phyloP scores from a whole-genome alignment of 2,797 vertebrate genomes.

The Zalophus californianus region DNA sequence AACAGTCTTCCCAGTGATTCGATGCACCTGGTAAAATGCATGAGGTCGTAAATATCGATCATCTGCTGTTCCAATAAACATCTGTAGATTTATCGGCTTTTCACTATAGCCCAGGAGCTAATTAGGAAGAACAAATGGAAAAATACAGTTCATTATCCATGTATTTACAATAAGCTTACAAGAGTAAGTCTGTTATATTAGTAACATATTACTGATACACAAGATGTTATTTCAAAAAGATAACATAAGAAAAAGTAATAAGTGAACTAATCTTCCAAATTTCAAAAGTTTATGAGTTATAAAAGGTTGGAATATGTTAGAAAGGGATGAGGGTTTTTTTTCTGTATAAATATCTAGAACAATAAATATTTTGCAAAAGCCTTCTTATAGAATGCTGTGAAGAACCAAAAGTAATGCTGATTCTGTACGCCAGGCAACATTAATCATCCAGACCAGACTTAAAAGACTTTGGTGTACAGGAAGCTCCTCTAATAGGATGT shows the following conservation, averaged over 20 bases:
- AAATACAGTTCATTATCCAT: conserved; percentile 51
- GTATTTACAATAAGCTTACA: conserved; percentile 61
- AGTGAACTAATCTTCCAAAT: background rate
- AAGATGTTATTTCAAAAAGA: conserved; percentile 24
- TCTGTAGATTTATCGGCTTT: conserved; percentile 97
- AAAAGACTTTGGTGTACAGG: background rate
- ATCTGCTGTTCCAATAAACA: conserved; percentile 99
- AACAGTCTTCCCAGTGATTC: conserved; percentile 99
- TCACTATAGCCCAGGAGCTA: conserved; percentile 98
- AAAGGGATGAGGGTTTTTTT: background rate
- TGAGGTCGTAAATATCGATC: conserved; percentile 98
- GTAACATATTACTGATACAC: background rate
- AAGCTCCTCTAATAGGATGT: background rate
- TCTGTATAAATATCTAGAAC: background rate
- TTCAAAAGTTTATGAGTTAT: conserved; percentile 34
- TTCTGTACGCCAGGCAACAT: background rate
- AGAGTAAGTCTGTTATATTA: background rate
- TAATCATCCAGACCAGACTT: background rate
- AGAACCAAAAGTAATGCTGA: conserved; percentile 53
- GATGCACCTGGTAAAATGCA: conserved; percentile 99
- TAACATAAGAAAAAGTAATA: background rate
- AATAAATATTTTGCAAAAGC: conserved; percentile 9
- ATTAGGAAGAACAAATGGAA: conserved; percentile 62
- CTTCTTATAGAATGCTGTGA: background rate
- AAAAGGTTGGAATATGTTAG: conserved; percentile 44